Evolutionary conservation across 2,113 vertebrate genomes (phyloP), one percentile per base, ranked within the genome.

Genomic region (Peucedramus taeniatus): DNA sequence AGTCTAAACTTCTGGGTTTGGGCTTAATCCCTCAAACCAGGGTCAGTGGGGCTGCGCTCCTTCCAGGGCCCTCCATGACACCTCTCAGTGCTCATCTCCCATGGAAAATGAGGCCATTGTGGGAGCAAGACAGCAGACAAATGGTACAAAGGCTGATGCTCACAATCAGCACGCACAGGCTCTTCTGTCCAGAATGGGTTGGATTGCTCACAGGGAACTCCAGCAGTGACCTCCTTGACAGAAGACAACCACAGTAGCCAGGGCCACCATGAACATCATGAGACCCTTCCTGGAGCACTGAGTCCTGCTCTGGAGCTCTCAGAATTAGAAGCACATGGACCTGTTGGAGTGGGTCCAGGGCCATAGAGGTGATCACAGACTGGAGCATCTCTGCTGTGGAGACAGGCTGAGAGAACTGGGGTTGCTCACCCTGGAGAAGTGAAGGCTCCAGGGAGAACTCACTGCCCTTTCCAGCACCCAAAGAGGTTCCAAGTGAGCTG

Each of bases 51-150:
- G 26, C n/a, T 72, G 27, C 2, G 1, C 5, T 69, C 21, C 57
- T 42, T 20, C 14, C 20, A 37, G 16, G 17, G 6, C 1, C 24
- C 24, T 51, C 40, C 24, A 8, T 1, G 8, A 15, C 0, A 0
- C 9, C 27, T 47, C 53, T 86, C 16, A 27, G 27, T 60, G 35
- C 24, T 77, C 2, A 0, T 69, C 83, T 65, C 19, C 37, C 75
- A 2, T 4, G 28, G 31, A 63, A 68, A 31, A 31, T n/a, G 24
- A 2, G 5, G 39, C 13, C 69, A 35, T 2, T 6, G 6, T 10
- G 9, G 31, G 28, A 70, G 51, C 3, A 10, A 65, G 31, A 70
- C 63, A 56, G n/a, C 45, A 86, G 39, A 26, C 21, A 81, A 69
- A 42, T 3, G 5, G 24, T 17, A 3, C 24, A 49, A 74, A n/a